Evolutionary conservation across 2,113 vertebrate species (phyloP).

Genomic region (Paratilapia polleni): DNA sequence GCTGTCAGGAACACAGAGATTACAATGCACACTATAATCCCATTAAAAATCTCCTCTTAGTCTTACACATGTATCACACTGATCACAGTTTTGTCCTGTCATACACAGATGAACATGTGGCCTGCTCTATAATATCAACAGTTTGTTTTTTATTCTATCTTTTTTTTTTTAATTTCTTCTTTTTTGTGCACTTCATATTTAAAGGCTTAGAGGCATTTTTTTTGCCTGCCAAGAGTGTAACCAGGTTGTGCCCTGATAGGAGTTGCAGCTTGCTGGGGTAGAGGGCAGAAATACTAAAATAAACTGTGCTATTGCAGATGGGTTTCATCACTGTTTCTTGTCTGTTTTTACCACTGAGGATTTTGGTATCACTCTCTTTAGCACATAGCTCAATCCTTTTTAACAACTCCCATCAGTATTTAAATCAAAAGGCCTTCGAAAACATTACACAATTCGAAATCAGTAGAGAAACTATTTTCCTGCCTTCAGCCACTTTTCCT

Average conservation of each 20-base stretch:
- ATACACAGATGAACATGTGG: too few relatives aligned
- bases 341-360: neutral
- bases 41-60: neutral
- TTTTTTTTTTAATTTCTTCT: neutral
- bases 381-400: neutral
- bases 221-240: neutral
- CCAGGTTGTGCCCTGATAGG: neutral
- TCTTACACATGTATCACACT: neutral
- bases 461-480: neutral
- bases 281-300: neutral
- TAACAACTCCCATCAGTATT: neutral
- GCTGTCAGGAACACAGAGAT: neutral
- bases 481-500: neutral
- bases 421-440: neutral
- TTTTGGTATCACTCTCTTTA: neutral
- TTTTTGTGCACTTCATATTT: neutral
- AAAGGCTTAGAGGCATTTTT: neutral
- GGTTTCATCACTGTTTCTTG: slow-evolving; percentile 43
- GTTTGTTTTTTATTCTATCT: neutral
- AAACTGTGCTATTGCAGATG: slow-evolving; percentile 32
- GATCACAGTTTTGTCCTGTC: neutral
- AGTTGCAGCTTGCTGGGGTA: neutral
- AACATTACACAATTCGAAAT: neutral
- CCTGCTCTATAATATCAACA: neutral
- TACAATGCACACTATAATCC: neutral